Conservation (phyloP, 2,888 invertebrate genomes). For the Hypercompe scribonia region DNA sequence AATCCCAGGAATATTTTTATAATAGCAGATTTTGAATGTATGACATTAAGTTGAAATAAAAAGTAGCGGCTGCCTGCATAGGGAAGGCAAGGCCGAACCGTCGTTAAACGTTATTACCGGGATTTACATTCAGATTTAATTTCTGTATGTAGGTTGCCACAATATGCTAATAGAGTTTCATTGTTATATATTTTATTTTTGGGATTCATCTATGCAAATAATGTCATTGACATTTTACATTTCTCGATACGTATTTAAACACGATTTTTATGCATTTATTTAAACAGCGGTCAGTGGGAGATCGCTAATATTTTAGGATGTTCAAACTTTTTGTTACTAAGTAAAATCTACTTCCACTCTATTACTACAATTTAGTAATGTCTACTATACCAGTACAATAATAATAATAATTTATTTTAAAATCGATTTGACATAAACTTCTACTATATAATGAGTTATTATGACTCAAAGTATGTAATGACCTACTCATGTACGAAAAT, state of each 20-base stretch:
- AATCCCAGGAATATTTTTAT: conserved; percentile 46
- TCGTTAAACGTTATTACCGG: conserved; percentile 57
- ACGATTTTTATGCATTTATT: background rate
- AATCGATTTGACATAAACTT: too few species aligned
- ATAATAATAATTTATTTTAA: too few species aligned
- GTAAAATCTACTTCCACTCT: background rate
- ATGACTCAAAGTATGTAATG: too few species aligned
- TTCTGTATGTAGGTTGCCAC: conserved; percentile 47
- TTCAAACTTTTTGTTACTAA: too few species aligned
- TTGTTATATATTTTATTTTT: conserved; percentile 43
- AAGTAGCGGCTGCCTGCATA: conserved; percentile 49
- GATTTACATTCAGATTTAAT: conserved; percentile 59
- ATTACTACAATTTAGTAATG: background rate
- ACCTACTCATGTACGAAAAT: background rate
- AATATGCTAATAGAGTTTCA: conserved; percentile 46
- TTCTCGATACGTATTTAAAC: background rate
- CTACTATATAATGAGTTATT: too few species aligned
- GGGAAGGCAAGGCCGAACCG: conserved; percentile 34
- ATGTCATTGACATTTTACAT: conserved; percentile 13
- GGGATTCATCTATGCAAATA: conserved; percentile 42
- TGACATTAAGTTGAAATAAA: conserved; percentile 54
- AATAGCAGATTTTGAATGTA: conserved; percentile 44
- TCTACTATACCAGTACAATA: too few species aligned
- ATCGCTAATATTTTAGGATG: too few species aligned
- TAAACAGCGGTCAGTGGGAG: background rate